These are phyloP conservation scores for Myzus persicae DNA, from an alignment of 1,140 invertebrate species.

Conservation along the genomic window DNA sequence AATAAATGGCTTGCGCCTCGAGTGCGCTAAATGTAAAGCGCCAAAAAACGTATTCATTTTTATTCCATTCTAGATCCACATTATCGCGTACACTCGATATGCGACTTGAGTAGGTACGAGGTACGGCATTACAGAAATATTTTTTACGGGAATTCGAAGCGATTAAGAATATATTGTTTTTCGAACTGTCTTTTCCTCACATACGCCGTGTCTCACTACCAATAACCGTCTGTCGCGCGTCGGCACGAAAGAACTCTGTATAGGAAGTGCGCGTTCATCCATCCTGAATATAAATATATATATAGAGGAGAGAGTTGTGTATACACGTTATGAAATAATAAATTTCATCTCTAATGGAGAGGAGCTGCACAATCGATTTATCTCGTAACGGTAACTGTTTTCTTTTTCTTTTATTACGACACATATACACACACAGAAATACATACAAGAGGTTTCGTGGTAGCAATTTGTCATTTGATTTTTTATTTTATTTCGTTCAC, in stretches of 20 bases:
- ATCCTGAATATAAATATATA: neutral
- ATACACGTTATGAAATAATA: neutral
- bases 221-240: neutral
- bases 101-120: no score
- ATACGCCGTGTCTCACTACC: neutral
- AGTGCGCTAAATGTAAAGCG: neutral
- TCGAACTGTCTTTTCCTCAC: neutral
- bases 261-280: neutral
- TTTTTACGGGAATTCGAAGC: neutral
- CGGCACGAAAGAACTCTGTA: neutral
- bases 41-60: neutral
- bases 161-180: conserved; percentile 23
- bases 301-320: no score
- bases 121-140: neutral
- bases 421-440: neutral
- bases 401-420: neutral
- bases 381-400: neutral
- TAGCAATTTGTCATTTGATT: conserved; percentile 1
- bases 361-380: conserved; percentile 13
- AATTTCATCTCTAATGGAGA: neutral
- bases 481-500: neutral
- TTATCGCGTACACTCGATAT: neutral
- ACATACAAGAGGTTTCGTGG: neutral
- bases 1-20: neutral
- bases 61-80: neutral